phyloP scores from a whole-genome alignment of 2,888 invertebrate genomes.

The Dicycla oo region DNA sequence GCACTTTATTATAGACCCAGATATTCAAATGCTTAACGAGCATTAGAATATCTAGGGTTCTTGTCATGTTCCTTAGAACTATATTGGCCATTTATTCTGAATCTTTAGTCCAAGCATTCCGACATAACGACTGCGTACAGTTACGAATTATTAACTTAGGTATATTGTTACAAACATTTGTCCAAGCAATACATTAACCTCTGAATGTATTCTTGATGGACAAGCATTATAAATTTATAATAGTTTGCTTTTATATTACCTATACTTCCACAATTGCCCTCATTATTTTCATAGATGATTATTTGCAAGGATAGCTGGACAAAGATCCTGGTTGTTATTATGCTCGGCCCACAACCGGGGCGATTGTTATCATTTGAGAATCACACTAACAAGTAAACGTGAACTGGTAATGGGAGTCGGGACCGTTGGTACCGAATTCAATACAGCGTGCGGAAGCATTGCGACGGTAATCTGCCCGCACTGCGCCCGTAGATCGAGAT shows the following conservation, averaged over 20 bases:
- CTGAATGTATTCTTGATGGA: slow-evolving; percentile 38
- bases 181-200: slow-evolving; percentile 20
- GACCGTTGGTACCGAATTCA: slow-evolving; percentile 84
- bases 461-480: slow-evolving; percentile 83
- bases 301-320: slow-evolving; percentile 60
- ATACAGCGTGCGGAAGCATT: slow-evolving; percentile 86
- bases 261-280: slow-evolving; percentile 24
- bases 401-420: slow-evolving; percentile 82
- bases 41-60: slow-evolving; percentile 33
- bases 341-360: slow-evolving; percentile 69
- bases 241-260: slow-evolving; percentile 5
- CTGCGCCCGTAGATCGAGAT: slow-evolving; percentile 85
- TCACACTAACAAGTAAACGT: slow-evolving; percentile 87
- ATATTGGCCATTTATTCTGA: slow-evolving; percentile 34
- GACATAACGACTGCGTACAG: slow-evolving; percentile 33
- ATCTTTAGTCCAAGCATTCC: slow-evolving; percentile 42
- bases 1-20: slow-evolving; percentile 36
- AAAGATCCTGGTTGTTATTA: slow-evolving; percentile 73
- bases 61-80: slow-evolving; percentile 40
- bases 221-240: slow-evolving; percentile 24
- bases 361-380: slow-evolving; percentile 86
- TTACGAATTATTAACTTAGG: slow-evolving; percentile 24
- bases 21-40: slow-evolving; percentile 38
- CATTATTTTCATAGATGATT: slow-evolving; percentile 52
- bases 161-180: slow-evolving; percentile 14